These are phyloP conservation scores for Ploceus nigricollis DNA, from an alignment of 2,113 vertebrate species.

Conservation along the genomic window DNA sequence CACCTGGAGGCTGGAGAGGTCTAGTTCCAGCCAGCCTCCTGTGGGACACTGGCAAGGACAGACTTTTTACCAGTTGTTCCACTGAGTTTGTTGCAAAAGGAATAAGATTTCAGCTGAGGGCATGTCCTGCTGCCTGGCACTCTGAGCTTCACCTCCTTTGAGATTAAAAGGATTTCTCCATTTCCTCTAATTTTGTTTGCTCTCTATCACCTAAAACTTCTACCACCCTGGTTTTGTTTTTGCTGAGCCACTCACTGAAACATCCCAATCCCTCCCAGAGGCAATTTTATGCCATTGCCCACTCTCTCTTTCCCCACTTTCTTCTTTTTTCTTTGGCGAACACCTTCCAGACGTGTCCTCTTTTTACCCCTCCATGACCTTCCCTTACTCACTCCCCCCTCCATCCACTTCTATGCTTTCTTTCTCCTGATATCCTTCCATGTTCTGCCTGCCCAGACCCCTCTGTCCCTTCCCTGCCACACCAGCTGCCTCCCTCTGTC, in stretches of 20 bases:
- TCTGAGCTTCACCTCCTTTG: neutral
- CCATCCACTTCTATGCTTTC: neutral
- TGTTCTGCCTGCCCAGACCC: neutral
- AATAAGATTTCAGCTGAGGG: neutral
- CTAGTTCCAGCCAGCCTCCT: neutral
- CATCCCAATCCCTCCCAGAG: neutral
- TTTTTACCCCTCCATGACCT: neutral
- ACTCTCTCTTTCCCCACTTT: neutral
- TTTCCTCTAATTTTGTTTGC: neutral
- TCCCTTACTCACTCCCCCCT: neutral
- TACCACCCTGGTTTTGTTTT: neutral
- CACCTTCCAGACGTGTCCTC: neutral
- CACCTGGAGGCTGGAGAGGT: neutral
- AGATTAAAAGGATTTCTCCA: neutral
- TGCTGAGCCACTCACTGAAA: neutral
- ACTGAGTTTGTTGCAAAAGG: neutral
- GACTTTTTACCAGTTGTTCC: neutral
- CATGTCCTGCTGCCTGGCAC: neutral
- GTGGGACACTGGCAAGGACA: neutral
- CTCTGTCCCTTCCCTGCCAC: neutral
- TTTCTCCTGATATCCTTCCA: neutral
- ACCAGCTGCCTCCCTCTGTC: neutral
- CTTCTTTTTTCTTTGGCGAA: neutral
- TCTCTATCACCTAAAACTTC: neutral
- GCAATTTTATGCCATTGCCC: neutral